Base-by-base conservation (phyloP, 2,113 vertebrate species). In the Pteruthius melanotis region DNA sequence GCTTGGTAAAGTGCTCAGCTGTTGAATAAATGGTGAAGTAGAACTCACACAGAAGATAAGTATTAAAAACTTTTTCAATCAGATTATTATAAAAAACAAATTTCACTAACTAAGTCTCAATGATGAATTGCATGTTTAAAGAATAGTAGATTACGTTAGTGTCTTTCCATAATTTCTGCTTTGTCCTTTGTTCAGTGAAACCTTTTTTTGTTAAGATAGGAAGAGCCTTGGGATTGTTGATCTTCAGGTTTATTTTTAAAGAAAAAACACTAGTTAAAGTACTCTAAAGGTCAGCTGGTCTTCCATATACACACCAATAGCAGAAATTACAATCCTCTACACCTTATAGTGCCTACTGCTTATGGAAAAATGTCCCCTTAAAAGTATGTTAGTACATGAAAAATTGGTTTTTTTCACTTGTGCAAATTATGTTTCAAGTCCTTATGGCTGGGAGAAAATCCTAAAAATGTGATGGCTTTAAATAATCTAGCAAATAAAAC, bases 31-130 rank as follows among this genome's bases (percentile, higher is more conserved):
- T 35, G 60, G 52, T 53, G 35, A 87, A 78, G 37, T 42, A 56
- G 30, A 74, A 90, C 49, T 93, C 42, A 76, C 30, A 71, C 24
- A 87, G 39, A 95, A 94, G 75, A 5, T 20, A 90, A 57, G 14
- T 68, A 79, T 90, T 92, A 70, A 97, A 96, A 96, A 89, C 77
- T 89, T 61, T 83, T 95, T 94, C 59, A 85, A 15, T 79, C 79
- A 78, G 87, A 92, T 84, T 83, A 42, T 77, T 72, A 91, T 68
- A 72, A 69, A 96, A 97, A 96, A 81, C 64, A 95, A 56, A 89
- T 82, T 90, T 94, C 82, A 78, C 64, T 45, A 78, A 87, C 16
- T 45, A 57, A 63, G 14, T 21, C 27, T 77, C n/a, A 53, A 26
- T 66, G 31, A 76, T 91, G 39, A 91, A 52, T n/a, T 95, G 56